Base-by-base conservation (phyloP, 1,140 invertebrate genomes). In the Formica exsecta region DNA sequence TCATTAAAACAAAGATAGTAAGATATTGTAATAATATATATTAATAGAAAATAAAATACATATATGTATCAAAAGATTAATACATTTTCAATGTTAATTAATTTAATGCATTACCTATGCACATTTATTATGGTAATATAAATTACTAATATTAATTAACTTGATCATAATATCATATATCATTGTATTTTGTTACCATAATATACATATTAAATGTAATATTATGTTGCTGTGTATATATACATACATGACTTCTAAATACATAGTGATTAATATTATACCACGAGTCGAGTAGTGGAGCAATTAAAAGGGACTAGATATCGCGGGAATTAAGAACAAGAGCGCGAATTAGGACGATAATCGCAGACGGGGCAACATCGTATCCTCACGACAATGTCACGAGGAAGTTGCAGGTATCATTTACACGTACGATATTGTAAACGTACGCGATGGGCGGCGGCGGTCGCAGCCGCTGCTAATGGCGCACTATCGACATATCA, bases 401-500 rank as follows among this genome's bases (percentile, higher is more conserved):
- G 66, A 54, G 74, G 83, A 75, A 59, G 87, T 89, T 89, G 22
- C 36, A 41, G 85, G 65, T 86, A 89, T 81, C 88, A 62, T 62
- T 57, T 83, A 75, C 74, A 68, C 41, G 76, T 29, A 29, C 75
- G 79, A 89, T 87, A 89, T 51, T 89, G 87, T 89, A 81, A 89
- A 86, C 70, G 83, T 51, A 61, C 59, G 11, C 59, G 11, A 80
- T 19, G 62, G 61, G 62, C 70, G 77, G 65, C 19, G 87, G 76
- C 66, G 68, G 66, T 38, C 66, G 44, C 44, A 29, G 70, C 32
- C 68, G 71, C 48, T 71, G 85, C 85, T 90, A 90, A 90, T 90
- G 87, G 87, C 59, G 80, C 73, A 62, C 36, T 89, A 90, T 89
- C 87, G 87, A 90, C 87, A 76, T 90, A 90, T 90, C 88, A 90